Evolutionary conservation across 2,888 invertebrate genomes (phyloP).

Genomic region (Plagodis pulveraria): DNA sequence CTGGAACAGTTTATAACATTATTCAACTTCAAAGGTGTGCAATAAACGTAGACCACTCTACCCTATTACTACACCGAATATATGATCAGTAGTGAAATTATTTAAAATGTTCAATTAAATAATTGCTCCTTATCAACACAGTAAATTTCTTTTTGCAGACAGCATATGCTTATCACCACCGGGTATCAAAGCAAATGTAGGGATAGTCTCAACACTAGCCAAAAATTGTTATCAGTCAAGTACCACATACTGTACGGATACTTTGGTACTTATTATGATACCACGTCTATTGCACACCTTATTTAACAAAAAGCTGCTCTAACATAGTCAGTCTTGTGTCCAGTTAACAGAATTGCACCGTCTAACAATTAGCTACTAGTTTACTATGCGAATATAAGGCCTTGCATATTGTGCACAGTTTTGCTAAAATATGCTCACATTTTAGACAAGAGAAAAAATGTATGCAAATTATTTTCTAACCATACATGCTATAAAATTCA

Average conservation of each 20-base stretch:
- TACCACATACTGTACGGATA: too few relatives aligned
- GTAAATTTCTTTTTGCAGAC: too few relatives aligned
- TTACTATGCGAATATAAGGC: slow-evolving; percentile 34
- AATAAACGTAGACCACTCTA: not conserved
- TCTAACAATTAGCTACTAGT: slow-evolving; percentile 27
- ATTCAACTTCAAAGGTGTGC: slow-evolving; percentile 12
- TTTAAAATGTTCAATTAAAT: too few relatives aligned
- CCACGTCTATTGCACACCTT: slow-evolving; percentile 8
- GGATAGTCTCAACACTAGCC: too few relatives aligned
- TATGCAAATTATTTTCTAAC: too few relatives aligned
- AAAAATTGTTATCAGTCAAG: too few relatives aligned
- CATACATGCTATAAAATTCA: too few relatives aligned
- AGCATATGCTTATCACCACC: too few relatives aligned
- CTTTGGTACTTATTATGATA: not conserved
- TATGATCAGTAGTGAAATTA: too few relatives aligned
- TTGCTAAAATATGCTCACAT: not conserved
- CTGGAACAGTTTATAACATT: slow-evolving; percentile 9
- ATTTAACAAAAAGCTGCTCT: slow-evolving; percentile 39
- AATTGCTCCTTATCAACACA: too few relatives aligned
- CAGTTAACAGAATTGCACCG: slow-evolving; percentile 39
- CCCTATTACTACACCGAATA: not conserved
- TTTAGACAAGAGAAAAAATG: too few relatives aligned
- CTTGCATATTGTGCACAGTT: slow-evolving; percentile 9
- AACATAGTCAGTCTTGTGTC: slow-evolving; percentile 53
- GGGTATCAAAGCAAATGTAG: too few relatives aligned